Conservation (phyloP, 1,140 invertebrate species). For the Pissodes strobi region DNA sequence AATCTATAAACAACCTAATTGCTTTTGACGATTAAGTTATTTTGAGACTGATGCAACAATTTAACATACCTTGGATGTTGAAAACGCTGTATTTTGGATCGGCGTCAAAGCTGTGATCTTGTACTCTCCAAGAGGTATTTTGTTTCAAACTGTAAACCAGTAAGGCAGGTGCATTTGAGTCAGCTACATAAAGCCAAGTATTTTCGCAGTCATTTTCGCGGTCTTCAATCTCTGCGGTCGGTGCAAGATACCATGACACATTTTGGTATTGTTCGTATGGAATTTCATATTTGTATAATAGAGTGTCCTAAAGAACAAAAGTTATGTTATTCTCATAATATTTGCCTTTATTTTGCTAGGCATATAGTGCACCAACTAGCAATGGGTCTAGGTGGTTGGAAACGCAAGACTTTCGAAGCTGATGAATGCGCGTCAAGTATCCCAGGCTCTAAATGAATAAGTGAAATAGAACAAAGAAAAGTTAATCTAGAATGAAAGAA, state of each 20-base stretch:
- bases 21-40: no score
- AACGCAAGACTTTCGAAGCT: no score
- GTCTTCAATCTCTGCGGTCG: constrained; percentile 59
- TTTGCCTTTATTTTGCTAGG: no score
- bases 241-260: constrained; percentile 54
- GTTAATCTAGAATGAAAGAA: no score
- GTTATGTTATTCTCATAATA: no score
- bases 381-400: no score
- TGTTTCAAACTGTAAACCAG: constrained; percentile 68
- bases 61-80: constrained; percentile 61
- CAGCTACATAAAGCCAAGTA: constrained; percentile 74
- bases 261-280: constrained; percentile 58
- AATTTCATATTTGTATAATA: constrained; percentile 62
- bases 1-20: no score
- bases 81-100: constrained; percentile 69
- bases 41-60: no score
- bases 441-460: no score
- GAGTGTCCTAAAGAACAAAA: constrained; percentile 52
- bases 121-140: constrained; percentile 66
- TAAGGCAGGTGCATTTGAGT: constrained; percentile 68
- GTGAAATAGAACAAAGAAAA: no score
- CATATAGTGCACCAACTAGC: no score
- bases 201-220: constrained; percentile 63
- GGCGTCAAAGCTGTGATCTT: constrained; percentile 71
- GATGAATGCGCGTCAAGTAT: no score